Conservation (phyloP, 2,888 invertebrate species). For the Meiosimyza decipiens region DNA sequence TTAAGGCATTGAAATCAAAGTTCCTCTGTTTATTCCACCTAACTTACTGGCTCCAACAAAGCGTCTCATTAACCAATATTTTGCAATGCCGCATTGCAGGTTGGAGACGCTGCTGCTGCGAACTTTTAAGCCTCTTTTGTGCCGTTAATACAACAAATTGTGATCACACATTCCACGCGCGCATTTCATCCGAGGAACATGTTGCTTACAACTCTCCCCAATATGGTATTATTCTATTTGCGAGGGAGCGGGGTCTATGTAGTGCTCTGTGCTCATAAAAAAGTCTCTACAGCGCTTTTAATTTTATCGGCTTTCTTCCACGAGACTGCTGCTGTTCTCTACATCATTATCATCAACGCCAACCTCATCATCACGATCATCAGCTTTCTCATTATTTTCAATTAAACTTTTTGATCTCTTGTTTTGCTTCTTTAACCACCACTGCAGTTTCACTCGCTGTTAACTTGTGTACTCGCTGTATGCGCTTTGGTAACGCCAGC, state of each 20-base stretch:
- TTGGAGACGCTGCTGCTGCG: no score
- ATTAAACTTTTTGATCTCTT: conserved; percentile 37
- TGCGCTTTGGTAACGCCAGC: not conserved
- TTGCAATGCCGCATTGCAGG: no score
- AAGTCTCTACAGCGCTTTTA: not conserved
- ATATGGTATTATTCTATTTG: no score
- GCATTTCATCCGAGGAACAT: not conserved
- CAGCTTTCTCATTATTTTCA: conserved; percentile 40
- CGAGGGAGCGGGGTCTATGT: no score
- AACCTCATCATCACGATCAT: conserved; percentile 16
- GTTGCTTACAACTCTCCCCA: not conserved
- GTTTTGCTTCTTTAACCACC: not conserved
- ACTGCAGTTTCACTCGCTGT: not conserved
- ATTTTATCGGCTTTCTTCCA: not conserved
- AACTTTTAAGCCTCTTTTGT: not conserved
- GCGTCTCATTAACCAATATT: no score
- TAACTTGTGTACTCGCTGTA: not conserved
- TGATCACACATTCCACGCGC: conserved; percentile 28
- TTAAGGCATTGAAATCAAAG: no score
- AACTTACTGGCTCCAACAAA: no score
- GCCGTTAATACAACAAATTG: conserved; percentile 30
- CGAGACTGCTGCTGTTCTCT: conserved; percentile 20
- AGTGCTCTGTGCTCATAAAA: conserved; percentile 21
- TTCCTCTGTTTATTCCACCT: no score
- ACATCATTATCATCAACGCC: not conserved